These are phyloP conservation scores for Falco biarmicus DNA, from an alignment of 2,797 vertebrate genomes.

Conservation along the genomic window DNA sequence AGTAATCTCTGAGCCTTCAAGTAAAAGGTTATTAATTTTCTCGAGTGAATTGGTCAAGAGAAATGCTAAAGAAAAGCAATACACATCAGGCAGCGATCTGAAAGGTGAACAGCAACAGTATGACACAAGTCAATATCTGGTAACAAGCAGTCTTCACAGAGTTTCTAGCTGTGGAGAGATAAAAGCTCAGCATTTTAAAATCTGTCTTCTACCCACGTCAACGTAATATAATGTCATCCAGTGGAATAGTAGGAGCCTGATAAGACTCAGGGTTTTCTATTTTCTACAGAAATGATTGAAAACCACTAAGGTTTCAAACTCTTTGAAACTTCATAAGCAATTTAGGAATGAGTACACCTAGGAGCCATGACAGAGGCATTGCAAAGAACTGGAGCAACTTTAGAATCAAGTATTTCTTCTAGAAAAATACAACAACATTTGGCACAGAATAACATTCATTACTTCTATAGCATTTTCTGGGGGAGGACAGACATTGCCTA, in stretches of 20 bases:
- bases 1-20: background rate
- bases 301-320: background rate
- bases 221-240: background rate
- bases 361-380: background rate
- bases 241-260: background rate
- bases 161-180: background rate
- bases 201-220: background rate
- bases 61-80: background rate
- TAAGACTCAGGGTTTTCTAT: background rate
- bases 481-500: conserved; percentile 72
- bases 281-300: background rate
- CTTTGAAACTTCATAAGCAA: background rate
- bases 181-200: background rate
- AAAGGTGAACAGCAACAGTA: background rate
- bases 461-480: background rate
- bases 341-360: background rate
- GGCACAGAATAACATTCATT: background rate
- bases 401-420: background rate
- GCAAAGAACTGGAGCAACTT: background rate
- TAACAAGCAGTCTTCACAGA: background rate
- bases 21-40: background rate
- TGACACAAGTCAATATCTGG: background rate
- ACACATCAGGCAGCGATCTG: background rate
- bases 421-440: background rate
- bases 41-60: background rate